These are phyloP conservation scores for Macrotus californicus DNA, from an alignment of 2,113 vertebrate genomes.

Conservation along the genomic window DNA sequence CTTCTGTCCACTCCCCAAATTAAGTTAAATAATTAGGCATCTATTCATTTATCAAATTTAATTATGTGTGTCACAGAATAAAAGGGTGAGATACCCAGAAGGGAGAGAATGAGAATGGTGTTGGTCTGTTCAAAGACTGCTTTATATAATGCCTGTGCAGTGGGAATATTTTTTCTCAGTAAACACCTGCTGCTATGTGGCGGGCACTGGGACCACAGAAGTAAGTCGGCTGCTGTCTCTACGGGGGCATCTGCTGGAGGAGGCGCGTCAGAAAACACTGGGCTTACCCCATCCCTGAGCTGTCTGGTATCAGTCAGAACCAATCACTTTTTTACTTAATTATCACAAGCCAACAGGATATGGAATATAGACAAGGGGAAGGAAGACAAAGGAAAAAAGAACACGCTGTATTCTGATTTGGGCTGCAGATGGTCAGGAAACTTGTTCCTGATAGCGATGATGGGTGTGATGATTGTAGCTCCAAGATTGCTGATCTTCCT, in stretches of 20 bases:
- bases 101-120: background rate
- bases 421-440: constrained; percentile 68
- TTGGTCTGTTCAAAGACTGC: background rate
- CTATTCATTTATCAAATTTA: background rate
- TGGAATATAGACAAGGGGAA: constrained; percentile 63
- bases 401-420: constrained; percentile 57
- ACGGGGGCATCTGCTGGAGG: background rate
- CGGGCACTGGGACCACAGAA: background rate
- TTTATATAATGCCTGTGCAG: background rate
- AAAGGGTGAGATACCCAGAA: background rate
- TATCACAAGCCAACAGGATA: constrained; percentile 58
- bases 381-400: constrained; percentile 38
- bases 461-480: constrained; percentile 53
- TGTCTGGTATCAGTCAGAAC: constrained; percentile 53
- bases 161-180: background rate
- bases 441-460: constrained; percentile 59
- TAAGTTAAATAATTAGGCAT: background rate
- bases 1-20: background rate
- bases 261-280: constrained; percentile 17
- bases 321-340: constrained; percentile 63
- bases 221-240: background rate
- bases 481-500: constrained; percentile 52
- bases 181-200: background rate
- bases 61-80: background rate
- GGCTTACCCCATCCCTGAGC: background rate